Evolutionary conservation across 2,888 invertebrate genomes (phyloP), one percentile per base, ranked within the genome.

Genomic region (Lymantria monacha): DNA sequence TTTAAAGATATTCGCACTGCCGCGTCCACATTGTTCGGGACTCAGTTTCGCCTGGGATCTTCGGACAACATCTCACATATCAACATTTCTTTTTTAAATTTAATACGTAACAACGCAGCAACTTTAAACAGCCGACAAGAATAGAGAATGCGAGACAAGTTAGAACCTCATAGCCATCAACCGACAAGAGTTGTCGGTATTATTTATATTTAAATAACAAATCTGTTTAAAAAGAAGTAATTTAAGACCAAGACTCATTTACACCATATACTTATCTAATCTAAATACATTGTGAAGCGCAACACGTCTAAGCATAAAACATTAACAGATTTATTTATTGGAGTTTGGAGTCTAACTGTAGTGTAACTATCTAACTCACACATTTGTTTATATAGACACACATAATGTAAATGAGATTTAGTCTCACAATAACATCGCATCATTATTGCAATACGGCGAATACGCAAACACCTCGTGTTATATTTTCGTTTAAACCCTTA

Each of bases 341-440:
- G 63, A 66, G 49, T 59, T 53, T 55, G 63, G 49, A 48, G 46
- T 33, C 63, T 64, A 66, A 63, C 49, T 58, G 63, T 55, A 43
- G 55, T 58, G 55, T 47, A 30, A 50, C 60, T 55, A 58, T 37
- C 59, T 66, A 65, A 56, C 1, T 1, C 49, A 59, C 52, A 47
- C 46, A 59, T 63, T 61, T 51, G 49, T 59, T 54, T 65, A 63
- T 46, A 66, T 49, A 61, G 67, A 65, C 57, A 65, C 51, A 63
- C 64, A 64, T 66, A 63, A 65, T 65, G 65, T 65, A 66, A 65
- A 65, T 65, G 65, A 66, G 67, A 59, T 65, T 65, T 66, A 66
- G 62, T 67, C 65, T 66, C 48, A 36, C 46, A 46, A 55, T 53
- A 38, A 53, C 53, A 40, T 48, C 52, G 52, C 42, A 48, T 49